Percentiles rank a stretch among this genome's conserved stretches.
phyloP scores from a whole-genome alignment of 2,888 invertebrate genomes.

The Acleris holmiana region DNA sequence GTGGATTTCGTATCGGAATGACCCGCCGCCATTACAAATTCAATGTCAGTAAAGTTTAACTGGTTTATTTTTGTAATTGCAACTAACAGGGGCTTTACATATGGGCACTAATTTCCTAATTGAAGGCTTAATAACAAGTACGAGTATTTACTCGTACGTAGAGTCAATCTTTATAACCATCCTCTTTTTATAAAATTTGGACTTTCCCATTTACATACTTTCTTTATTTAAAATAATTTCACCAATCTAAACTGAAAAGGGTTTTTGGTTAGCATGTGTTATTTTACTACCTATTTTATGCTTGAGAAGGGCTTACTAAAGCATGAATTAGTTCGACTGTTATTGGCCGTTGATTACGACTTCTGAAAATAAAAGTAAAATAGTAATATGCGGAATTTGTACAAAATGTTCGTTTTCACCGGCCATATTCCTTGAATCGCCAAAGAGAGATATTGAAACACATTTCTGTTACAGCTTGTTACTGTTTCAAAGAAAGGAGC shows the following conservation, averaged over 20 bases:
- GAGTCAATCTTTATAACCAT: too few species aligned
- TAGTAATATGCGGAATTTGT: neutral
- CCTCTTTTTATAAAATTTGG: too few species aligned
- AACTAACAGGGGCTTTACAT: slow-evolving; percentile 24
- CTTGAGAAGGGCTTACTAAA: slow-evolving; percentile 9
- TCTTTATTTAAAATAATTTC: too few species aligned
- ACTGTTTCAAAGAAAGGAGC: slow-evolving; percentile 48
- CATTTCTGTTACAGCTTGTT: slow-evolving; percentile 54
- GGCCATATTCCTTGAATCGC: slow-evolving; percentile 4
- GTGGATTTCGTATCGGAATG: slow-evolving; percentile 82
- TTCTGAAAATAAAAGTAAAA: too few species aligned
- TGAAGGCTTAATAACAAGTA: neutral
- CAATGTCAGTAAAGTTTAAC: slow-evolving; percentile 67
- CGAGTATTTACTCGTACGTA: neutral
- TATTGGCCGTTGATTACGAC: slow-evolving; percentile 19
- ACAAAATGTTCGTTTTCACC: slow-evolving; percentile 12
- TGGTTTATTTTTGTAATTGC: slow-evolving; percentile 15
- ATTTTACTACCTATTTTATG: neutral
- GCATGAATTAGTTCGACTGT: slow-evolving; percentile 9
- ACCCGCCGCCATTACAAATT: slow-evolving; percentile 59
- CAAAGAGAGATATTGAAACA: slow-evolving; percentile 8
- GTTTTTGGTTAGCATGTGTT: slow-evolving; percentile 15
- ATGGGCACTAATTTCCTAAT: slow-evolving; percentile 23
- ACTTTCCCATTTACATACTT: neutral
- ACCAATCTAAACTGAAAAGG: neutral